Conservation (phyloP, 1,140 invertebrate genomes). For the Drosophila azteca region DNA sequence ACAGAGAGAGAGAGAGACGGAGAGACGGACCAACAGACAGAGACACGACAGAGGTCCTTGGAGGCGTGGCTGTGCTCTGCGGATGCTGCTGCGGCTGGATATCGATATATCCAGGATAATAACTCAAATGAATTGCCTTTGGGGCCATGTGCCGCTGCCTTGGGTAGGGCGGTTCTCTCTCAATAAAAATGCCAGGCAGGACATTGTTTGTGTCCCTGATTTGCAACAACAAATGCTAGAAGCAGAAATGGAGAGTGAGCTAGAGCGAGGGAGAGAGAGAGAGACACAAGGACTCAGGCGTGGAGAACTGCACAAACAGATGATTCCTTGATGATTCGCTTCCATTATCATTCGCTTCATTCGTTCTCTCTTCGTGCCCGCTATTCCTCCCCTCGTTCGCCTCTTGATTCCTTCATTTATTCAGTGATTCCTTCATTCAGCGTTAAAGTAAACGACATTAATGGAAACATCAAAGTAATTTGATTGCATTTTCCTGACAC, state of each 20-base stretch:
- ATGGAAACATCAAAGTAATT: conserved; percentile 82
- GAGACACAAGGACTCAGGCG: conserved; percentile 18
- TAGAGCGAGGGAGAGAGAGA: too few species aligned
- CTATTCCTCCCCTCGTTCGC: conserved; percentile 8
- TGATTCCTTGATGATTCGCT: conserved; percentile 50
- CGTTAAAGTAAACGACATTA: conserved; percentile 80
- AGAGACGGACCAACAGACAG: too few species aligned
- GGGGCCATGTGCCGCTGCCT: conserved; percentile 14
- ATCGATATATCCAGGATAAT: conserved; percentile 69
- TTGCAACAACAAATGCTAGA: conserved; percentile 48
- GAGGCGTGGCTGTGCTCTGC: conserved; percentile 4
- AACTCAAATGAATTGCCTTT: conserved; percentile 73
- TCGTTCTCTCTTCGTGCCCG: conserved; percentile 4
- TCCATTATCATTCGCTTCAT: conserved; percentile 10
- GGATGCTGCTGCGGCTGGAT: neutral
- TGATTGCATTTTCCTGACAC: conserved; percentile 68
- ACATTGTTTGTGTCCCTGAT: conserved; percentile 59
- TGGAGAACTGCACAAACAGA: conserved; percentile 41
- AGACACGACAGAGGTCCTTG: too few species aligned
- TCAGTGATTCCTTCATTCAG: conserved; percentile 37
- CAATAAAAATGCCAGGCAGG: conserved; percentile 75
- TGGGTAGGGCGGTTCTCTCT: conserved; percentile 37
- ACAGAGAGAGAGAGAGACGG: too few species aligned
- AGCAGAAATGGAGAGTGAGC: too few species aligned
- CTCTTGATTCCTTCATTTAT: conserved; percentile 5